Evolutionary conservation across 2,888 invertebrate species (phyloP), one percentile per base, ranked within the genome.

Genomic region (Halictus quadricinctus): DNA sequence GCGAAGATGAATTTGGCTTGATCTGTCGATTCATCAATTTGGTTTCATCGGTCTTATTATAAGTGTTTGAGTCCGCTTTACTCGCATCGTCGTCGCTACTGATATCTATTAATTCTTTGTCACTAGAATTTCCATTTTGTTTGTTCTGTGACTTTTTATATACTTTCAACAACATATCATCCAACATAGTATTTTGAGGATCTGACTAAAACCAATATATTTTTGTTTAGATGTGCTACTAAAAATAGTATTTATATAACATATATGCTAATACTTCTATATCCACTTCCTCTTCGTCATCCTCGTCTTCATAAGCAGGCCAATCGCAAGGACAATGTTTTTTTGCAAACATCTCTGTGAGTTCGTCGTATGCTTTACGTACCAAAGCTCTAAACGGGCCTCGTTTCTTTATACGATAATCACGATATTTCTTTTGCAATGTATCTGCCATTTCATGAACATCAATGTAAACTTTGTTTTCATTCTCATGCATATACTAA

Each of bases 401-500:
- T 85, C 97, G 96, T 95, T 98, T 98, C 92, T 97, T 97, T 92
- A 97, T 96, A 82, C 96, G 96, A 95, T 98, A 98, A 92, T 98
- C 98, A 80, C 96, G 95, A 92, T 96, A 96, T 90, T 96, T 96
- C 91, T 96, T 96, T 95, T 97, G 97, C 78, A 98, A 95, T 90
- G 96, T 96, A 94, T 97, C 97, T 90, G 98, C 97, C 97, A 98
- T 98, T 93, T 97, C 96, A 93, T 97, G 96, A 82, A 98, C 97
- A 95, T 98, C 97, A 88, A 98, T 96, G 93, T 97, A 97, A 12
- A 97, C 97, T 95, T 97, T 97, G 91, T 97, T 97, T 86, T 97
- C 97, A 95, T 98, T 97, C 91, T 97, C 97, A 88, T 97, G 97
- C 91, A 98, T 95, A 94, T 98, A 98, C 96, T 97, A 91, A 70